Conservation (phyloP, 2,797 vertebrate genomes). For the Acestrorhynchus altus region DNA sequence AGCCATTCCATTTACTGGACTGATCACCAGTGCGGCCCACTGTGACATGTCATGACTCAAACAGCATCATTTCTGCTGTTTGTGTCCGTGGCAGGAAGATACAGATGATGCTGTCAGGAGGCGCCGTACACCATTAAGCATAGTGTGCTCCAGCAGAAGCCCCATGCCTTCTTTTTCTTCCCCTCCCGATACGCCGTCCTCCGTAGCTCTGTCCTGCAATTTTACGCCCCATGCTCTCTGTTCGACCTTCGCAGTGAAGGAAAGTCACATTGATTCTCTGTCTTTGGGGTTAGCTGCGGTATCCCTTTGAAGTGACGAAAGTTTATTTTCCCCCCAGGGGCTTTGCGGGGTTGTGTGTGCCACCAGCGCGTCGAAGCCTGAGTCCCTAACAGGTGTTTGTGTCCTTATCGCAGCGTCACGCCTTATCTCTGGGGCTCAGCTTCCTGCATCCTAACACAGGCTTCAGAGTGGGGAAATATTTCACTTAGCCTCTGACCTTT, state of each 20-base stretch:
- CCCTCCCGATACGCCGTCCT: slow-evolving; percentile 35
- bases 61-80: slow-evolving; percentile 80
- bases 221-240: slow-evolving; percentile 50
- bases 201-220: slow-evolving; percentile 33
- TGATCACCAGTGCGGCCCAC: slow-evolving; percentile 77
- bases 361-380: slow-evolving; percentile 49
- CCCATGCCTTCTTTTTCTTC: slow-evolving; percentile 48
- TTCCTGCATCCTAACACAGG: slow-evolving; percentile 76
- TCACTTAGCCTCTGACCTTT: slow-evolving; percentile 80
- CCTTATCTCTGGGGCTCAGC: slow-evolving; percentile 81
- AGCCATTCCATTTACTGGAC: slow-evolving; percentile 80
- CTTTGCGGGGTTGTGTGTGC: slow-evolving; percentile 38
- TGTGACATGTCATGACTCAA: slow-evolving; percentile 83
- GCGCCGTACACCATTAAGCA: slow-evolving; percentile 77
- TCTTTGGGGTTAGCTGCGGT: slow-evolving; percentile 28
- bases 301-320: slow-evolving; percentile 57
- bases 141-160: slow-evolving; percentile 66
- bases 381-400: slow-evolving; percentile 78
- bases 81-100: slow-evolving; percentile 76
- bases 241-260: slow-evolving; percentile 60
- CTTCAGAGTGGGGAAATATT: slow-evolving; percentile 79
- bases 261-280: slow-evolving; percentile 62
- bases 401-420: slow-evolving; percentile 75
- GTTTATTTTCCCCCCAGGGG: slow-evolving; percentile 52
- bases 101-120: slow-evolving; percentile 80